Conservation (phyloP, 2,888 invertebrate genomes). For the Tiphia femorata region DNA sequence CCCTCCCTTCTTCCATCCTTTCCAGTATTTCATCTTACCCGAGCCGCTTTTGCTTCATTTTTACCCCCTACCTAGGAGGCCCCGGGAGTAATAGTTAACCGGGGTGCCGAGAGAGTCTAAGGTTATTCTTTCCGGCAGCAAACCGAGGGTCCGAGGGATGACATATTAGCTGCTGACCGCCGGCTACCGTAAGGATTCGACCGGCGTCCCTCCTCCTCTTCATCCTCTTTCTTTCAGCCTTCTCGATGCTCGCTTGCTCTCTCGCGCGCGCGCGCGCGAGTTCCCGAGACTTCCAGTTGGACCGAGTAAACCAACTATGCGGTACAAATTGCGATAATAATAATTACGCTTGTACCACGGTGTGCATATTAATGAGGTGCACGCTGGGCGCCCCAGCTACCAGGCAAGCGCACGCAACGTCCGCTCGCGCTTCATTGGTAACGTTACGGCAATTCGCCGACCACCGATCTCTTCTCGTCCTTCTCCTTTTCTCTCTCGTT, state of each 20-base stretch:
- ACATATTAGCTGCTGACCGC: conserved; percentile 42
- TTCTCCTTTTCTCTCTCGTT: too few relatives aligned
- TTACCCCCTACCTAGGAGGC: neutral
- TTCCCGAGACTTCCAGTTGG: too few relatives aligned
- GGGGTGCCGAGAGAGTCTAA: conserved; percentile 3
- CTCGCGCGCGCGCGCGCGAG: too few relatives aligned
- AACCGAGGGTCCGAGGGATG: conserved; percentile 37
- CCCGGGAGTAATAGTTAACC: neutral
- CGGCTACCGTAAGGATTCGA: conserved; percentile 4
- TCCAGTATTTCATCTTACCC: too few relatives aligned
- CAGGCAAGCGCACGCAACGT: too few relatives aligned
- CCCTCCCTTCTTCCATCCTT: conserved; percentile 14
- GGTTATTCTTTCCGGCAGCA: conserved; percentile 27
- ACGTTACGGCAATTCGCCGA: too few relatives aligned
- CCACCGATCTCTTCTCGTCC: too few relatives aligned
- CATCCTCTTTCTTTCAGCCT: conserved; percentile 3
- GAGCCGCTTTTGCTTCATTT: neutral
- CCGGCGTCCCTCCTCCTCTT: neutral
- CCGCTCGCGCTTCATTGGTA: too few relatives aligned
- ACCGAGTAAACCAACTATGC: neutral
- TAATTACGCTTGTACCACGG: too few relatives aligned
- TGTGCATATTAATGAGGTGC: too few relatives aligned
- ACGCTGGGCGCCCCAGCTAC: too few relatives aligned
- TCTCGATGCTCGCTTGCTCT: neutral
- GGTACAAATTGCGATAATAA: too few relatives aligned